Conservation (phyloP, 2,888 invertebrate genomes). For the Pollenia griseotomentosa region DNA sequence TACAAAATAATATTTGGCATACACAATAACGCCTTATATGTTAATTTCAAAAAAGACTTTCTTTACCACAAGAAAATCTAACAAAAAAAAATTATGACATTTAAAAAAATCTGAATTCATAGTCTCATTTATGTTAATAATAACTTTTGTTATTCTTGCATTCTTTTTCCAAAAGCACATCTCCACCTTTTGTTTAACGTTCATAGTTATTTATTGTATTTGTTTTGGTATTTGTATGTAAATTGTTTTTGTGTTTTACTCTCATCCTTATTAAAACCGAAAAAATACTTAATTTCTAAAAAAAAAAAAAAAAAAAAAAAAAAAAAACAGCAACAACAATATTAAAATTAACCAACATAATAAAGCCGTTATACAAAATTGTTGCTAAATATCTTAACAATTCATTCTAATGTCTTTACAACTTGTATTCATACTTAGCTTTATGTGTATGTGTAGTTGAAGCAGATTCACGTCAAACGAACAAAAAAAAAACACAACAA, state of each 20-base stretch:
- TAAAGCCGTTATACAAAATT: slow-evolving; percentile 68
- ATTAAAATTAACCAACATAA: neutral
- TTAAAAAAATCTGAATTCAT: too few relatives aligned
- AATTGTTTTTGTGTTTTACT: slow-evolving; percentile 17
- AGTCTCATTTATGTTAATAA: slow-evolving; percentile 12
- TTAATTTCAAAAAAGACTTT: too few relatives aligned
- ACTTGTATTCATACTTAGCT: slow-evolving; percentile 14
- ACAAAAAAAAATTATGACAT: too few relatives aligned
- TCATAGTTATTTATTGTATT: slow-evolving; percentile 34
- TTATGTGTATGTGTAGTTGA: neutral
- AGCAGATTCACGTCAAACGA: slow-evolving; percentile 54
- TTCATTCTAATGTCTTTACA: slow-evolving; percentile 43
- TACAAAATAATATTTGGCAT: too few relatives aligned
- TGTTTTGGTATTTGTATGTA: slow-evolving; percentile 22
- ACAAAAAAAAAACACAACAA: slow-evolving; percentile 26
- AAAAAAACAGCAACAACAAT: neutral
- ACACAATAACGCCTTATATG: too few relatives aligned
- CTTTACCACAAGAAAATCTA: too few relatives aligned
- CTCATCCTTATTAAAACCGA: slow-evolving; percentile 12
- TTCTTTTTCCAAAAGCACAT: neutral
- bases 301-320: slow-evolving; percentile 7
- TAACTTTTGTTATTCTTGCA: slow-evolving; percentile 8
- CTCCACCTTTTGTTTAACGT: slow-evolving; percentile 20
- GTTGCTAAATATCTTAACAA: slow-evolving; percentile 70
- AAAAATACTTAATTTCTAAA: neutral